Evolutionary conservation across 2,797 vertebrate species (phyloP), one percentile per base, ranked within the genome.

Genomic region (Pitangus sulphuratus): DNA sequence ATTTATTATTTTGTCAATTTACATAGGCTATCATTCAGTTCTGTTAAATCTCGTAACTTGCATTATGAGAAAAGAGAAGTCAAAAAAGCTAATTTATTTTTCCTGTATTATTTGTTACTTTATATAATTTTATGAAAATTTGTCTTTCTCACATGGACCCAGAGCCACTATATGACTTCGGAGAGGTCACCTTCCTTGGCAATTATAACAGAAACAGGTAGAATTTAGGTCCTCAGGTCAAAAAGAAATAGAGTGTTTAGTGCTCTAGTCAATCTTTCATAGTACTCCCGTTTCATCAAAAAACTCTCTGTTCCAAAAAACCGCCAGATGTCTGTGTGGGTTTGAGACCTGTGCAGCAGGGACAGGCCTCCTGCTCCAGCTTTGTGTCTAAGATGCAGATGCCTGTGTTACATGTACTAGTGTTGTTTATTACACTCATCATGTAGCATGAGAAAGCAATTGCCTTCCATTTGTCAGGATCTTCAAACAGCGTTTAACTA

Each of bases 261-360:
- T 7, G 11, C 11, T 48, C 17, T 39, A 58, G n/a, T 6, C 35
- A 76, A 22, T 25, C 33, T 28, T 72, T 65, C 6, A 17, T 15
- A 66, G 4, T 9, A 48, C 3, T 74, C 2, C 6, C 0, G 4
- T 40, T 76, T 56, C 30, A 53, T 18, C 22, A 57, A 65, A 12
- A 2, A 12, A 1, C 1, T 33, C 35, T 70, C 57, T 8, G 11
- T 65, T 80, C 18, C 6, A n/a, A 44, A 68, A 54, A 22, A 8
- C 2, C 9, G 4, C 5, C 25, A 20, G 37, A 54, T 1, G 1
- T 35, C 47, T 25, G 9, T 74, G 17, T 7, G 47, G 6, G 9
- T 20, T 14, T 10, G 28, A 51, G 26, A 45, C 21, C 17, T 40
- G 65, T 50, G 20, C 3, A 64, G 24, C 8, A 75, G 51, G 28